A percentile compares a stretch with the other conserved stretches of the same genome.
phyloP scores from a whole-genome alignment of 2,797 vertebrate genomes.

The Sciurus carolinensis region DNA sequence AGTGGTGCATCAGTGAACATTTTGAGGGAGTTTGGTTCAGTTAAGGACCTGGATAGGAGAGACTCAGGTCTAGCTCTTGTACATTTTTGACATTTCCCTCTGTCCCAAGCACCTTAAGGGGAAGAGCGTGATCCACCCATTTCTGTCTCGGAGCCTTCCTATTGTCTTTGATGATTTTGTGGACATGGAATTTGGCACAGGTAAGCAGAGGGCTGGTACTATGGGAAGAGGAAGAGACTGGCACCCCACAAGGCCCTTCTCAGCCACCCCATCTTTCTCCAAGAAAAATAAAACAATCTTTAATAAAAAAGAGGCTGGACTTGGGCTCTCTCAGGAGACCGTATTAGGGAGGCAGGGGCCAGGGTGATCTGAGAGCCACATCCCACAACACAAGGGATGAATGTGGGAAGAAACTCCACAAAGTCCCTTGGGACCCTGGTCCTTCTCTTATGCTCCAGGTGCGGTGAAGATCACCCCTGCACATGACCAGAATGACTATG shows the following conservation, averaged over 20 bases:
- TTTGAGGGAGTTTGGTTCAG: not conserved
- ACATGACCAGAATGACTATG: constrained; percentile 96
- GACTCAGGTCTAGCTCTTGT: fast-evolving
- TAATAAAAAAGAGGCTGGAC: not conserved
- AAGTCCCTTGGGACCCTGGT: not conserved
- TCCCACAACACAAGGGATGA: too few species aligned
- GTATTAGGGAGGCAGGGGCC: not conserved
- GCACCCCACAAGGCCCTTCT: not conserved
- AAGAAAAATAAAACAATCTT: not conserved
- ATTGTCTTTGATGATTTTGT: constrained; percentile 95
- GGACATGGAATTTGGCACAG: constrained; percentile 96
- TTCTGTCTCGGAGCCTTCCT: constrained; percentile 93
- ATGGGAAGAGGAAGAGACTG: not conserved
- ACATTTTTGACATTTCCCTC: not conserved
- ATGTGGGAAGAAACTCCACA: too few species aligned
- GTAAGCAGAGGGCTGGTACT: constrained; percentile 82
- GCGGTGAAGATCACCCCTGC: constrained; percentile 98
- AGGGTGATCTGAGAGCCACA: not conserved
- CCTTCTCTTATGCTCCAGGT: constrained; percentile 86
- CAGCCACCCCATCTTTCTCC: not conserved
- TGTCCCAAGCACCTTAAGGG: constrained; percentile 92
- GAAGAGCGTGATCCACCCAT: constrained; percentile 92
- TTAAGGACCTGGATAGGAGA: not conserved
- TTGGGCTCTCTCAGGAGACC: not conserved
- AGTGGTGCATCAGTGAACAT: not conserved